Percentiles rank a stretch among this genome's conserved stretches.
Conservation (phyloP, 2,113 vertebrate species). For the Typhlomys cinereus region DNA sequence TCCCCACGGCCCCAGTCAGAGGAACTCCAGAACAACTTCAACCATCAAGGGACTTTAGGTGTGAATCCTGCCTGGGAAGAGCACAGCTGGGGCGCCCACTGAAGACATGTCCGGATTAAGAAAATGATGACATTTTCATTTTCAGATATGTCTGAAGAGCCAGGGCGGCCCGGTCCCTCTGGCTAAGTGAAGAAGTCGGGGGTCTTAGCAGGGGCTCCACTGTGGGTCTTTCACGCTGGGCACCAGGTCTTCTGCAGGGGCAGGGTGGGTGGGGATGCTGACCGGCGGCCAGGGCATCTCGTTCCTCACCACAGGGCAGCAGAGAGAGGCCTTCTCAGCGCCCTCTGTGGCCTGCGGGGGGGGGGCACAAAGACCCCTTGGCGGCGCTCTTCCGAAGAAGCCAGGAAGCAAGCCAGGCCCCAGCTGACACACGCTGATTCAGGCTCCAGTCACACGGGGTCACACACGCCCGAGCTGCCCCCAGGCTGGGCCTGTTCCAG, state of each 20-base stretch:
- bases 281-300: constrained; percentile 75
- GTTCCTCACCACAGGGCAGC: constrained; percentile 62
- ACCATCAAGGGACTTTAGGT: not conserved
- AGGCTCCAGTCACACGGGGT: constrained; percentile 83
- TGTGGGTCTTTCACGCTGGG: constrained; percentile 17
- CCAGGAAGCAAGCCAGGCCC: constrained; percentile 78
- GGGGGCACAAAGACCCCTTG: constrained; percentile 80
- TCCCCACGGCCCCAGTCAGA: too few species aligned
- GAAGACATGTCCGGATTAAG: constrained; percentile 1
- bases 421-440: constrained; percentile 87
- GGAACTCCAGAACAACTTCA: constrained; percentile 40
- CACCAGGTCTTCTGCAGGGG: not conserved
- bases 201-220: not conserved
- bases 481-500: too few species aligned
- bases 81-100: too few species aligned
- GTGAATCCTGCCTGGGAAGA: not conserved
- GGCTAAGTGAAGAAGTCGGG: not conserved
- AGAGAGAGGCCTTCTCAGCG: constrained; percentile 72
- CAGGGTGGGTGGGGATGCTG: constrained; percentile 12
- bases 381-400: constrained; percentile 78
- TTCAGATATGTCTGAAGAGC: not conserved
- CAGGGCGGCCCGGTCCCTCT: too few species aligned
- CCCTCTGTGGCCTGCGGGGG: not conserved
- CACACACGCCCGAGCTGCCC: too few species aligned
- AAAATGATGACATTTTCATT: not conserved